These are phyloP conservation scores for Drosophila persimilis DNA, from an alignment of 1,140 invertebrate genomes.

Conservation along the genomic window DNA sequence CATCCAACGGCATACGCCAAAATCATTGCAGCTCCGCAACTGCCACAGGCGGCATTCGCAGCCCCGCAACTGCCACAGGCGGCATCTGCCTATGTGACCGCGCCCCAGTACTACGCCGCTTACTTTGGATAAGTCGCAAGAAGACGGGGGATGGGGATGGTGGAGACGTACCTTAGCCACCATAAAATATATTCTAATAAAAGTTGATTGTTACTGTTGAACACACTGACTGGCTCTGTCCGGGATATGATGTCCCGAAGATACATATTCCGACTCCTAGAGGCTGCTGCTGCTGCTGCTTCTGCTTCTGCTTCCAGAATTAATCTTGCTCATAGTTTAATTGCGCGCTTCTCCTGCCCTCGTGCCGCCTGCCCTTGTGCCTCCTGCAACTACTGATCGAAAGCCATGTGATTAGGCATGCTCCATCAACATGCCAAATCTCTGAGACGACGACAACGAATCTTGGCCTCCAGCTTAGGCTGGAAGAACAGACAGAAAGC, in stretches of 20 bases:
- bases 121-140: conserved; percentile 44
- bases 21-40: conserved; percentile 15
- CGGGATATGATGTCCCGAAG: no score
- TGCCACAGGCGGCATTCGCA: conserved; percentile 2
- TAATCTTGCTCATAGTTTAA: conserved; percentile 24
- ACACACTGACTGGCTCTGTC: no score
- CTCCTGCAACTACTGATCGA: conserved; percentile 7
- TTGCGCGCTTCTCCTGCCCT: conserved; percentile 3
- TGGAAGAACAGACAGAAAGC: conserved; percentile 11
- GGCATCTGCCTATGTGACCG: conserved; percentile 34
- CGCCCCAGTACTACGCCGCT: conserved; percentile 54
- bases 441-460: conserved; percentile 6
- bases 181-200: conserved; percentile 9
- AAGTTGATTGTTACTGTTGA: conserved; percentile 9
- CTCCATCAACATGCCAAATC: conserved; percentile 34
- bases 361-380: no score
- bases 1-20: conserved; percentile 51
- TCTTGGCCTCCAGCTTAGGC: conserved; percentile 2
- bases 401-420: conserved; percentile 24
- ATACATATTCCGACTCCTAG: no score
- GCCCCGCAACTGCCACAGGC: conserved; percentile 13
- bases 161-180: no score
- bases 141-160: neutral
- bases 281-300: no score
- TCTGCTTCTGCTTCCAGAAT: no score